Percentiles rank a stretch among this genome's conserved stretches.
These are phyloP conservation scores for Parnassius apollo DNA, from an alignment of 2,888 invertebrate species.

Conservation along the genomic window DNA sequence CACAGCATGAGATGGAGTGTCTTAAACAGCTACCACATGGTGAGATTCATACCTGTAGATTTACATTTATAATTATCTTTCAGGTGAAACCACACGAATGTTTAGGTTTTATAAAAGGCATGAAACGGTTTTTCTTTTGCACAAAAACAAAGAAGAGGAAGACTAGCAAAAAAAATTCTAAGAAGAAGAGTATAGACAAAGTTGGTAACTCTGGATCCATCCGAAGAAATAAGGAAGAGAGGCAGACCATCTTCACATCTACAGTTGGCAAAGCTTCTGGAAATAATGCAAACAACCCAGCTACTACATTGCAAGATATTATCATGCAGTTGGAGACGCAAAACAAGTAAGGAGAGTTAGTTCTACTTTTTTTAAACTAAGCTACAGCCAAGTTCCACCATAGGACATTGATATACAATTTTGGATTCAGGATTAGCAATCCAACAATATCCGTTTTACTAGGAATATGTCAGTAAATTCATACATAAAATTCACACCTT, in stretches of 20 bases:
- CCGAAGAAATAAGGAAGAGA: constrained; percentile 45
- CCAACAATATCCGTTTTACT: no score
- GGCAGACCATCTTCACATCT: constrained; percentile 65
- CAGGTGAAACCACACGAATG: constrained; percentile 69
- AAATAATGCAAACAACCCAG: constrained; percentile 71
- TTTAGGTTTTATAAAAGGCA: constrained; percentile 66
- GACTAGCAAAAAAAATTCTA: constrained; percentile 41
- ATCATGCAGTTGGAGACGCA: constrained; percentile 86
- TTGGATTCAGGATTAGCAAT: no score
- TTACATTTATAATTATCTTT: constrained; percentile 33
- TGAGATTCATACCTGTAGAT: not conserved
- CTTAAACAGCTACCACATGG: no score
- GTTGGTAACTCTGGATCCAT: constrained; percentile 37
- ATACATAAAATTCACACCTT: no score
- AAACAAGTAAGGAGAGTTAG: constrained; percentile 67
- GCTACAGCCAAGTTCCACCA: no score
- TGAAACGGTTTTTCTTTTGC: constrained; percentile 73
- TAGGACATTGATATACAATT: no score
- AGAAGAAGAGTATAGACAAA: constrained; percentile 43
- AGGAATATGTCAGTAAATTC: no score
- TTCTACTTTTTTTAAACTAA: no score
- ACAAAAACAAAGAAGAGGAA: constrained; percentile 66
- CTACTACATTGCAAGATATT: constrained; percentile 84
- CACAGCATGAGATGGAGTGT: no score
- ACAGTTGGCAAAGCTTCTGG: constrained; percentile 74